These are phyloP conservation scores for Mechanitis messenoides DNA, from an alignment of 2,888 invertebrate genomes.

Conservation along the genomic window DNA sequence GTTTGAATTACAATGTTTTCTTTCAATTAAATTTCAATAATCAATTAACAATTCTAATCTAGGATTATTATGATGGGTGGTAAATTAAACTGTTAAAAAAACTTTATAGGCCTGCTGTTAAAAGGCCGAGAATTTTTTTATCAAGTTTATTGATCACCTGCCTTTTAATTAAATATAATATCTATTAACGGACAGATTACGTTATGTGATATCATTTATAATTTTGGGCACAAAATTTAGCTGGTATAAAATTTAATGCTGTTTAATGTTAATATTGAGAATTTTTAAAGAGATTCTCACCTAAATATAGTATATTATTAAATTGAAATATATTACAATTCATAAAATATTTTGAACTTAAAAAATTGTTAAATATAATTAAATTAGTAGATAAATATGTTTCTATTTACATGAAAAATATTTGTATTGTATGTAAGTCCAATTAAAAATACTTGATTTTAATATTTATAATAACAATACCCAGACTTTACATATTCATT, in stretches of 20 bases:
- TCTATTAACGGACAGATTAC: not conserved
- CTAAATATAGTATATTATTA: no score
- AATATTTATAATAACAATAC: no score
- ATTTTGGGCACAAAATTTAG: not conserved
- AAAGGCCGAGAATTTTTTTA: not conserved
- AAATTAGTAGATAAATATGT: no score
- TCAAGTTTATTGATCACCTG: conserved; percentile 3
- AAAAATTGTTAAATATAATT: no score
- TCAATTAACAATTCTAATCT: not conserved
- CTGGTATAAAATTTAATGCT: no score
- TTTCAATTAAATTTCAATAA: conserved; percentile 28
- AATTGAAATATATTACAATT: no score
- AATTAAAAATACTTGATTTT: no score
- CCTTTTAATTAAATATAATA: not conserved
- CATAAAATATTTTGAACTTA: no score
- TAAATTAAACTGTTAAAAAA: not conserved
- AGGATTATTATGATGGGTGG: not conserved
- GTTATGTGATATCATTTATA: not conserved
- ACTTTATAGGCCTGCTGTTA: not conserved
- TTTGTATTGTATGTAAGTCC: no score
- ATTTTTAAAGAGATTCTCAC: no score
- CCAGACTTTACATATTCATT: not conserved
- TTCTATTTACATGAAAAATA: no score
- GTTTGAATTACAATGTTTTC: conserved; percentile 36
- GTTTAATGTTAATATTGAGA: no score